Conservation (phyloP, 2,888 invertebrate species). For the Volucella inflata region DNA sequence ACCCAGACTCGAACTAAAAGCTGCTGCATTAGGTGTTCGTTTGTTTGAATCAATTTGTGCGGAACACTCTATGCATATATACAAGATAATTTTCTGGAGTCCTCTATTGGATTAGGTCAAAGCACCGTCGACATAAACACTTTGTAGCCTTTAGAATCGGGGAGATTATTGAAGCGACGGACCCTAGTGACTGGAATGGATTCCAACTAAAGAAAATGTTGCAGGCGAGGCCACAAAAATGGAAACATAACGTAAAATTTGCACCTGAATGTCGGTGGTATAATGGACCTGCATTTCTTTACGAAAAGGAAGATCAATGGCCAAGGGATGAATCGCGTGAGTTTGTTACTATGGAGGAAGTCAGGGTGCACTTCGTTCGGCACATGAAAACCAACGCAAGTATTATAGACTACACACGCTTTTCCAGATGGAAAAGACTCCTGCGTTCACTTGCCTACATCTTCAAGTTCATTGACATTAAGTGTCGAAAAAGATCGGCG, state of each 20-base stretch:
- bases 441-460: constrained; percentile 6
- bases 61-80: neutral
- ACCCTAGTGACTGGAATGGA: constrained; percentile 74
- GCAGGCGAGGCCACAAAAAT: constrained; percentile 75
- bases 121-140: constrained; percentile 53
- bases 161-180: constrained; percentile 64
- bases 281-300: constrained; percentile 16
- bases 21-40: constrained; percentile 10
- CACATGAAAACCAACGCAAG: neutral
- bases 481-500: neutral
- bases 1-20: constrained; percentile 18
- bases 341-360: constrained; percentile 15
- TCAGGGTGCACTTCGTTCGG: constrained; percentile 1
- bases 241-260: constrained; percentile 26
- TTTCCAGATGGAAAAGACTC: constrained; percentile 7
- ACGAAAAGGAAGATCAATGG: neutral
- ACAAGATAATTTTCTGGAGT: constrained; percentile 28
- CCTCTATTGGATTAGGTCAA: constrained; percentile 38
- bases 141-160: constrained; percentile 76
- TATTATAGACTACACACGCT: constrained; percentile 16
- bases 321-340: constrained; percentile 22
- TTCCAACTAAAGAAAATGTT: constrained; percentile 74
- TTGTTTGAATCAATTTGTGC: constrained; percentile 1
- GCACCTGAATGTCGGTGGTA: constrained; percentile 43
- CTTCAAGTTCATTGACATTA: constrained; percentile 16